Base-by-base conservation (phyloP, 2,797 vertebrate genomes). In the Microcaecilia unicolor region DNA sequence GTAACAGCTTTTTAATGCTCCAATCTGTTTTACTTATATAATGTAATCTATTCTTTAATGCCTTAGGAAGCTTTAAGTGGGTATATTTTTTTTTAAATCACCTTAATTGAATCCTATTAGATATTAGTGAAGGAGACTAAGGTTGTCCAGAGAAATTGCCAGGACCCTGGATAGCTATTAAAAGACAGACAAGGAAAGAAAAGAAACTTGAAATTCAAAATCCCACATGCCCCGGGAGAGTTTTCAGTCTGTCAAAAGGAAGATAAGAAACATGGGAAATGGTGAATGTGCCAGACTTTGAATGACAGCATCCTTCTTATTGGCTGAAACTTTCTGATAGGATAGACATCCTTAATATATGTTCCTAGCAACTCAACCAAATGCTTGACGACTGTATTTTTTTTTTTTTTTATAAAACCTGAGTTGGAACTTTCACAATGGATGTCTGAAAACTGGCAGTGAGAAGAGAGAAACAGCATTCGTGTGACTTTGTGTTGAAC, bases 1-100 rank as follows among this genome's bases (percentile, higher is more conserved):
- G 72, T 80, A 84, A 83, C 81, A 80, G 76, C 75, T 80, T 80
- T 84, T 84, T 80, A 84, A 84, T 80, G 72, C 65, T 76, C 77
- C 80, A 75, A 81, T 63, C 70, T 82, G 62, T 76, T 78, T 84
- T 84, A 84, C 82, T 81, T 80, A 77, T 83, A 74, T 48, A 66
- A n/a, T 71, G 66, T 79, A 76, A 81, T 77, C 74, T 78, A 80
- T 80, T 83, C 75, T n/a, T n/a, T n/a, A 76, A 81, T 68, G 70
- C 63, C 58, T 60, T 50, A 61, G 66, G 61, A 57, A 37, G 22
- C 57, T 65, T 74, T 76, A 79, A 78, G 52, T 72, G 70, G 70
- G 61, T 69, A 67, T 66, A 61, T 55, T 71, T n/a, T n/a, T n/a
- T n/a, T n/a, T 74, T 69, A 73, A 54, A 56, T 76, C 71, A 66